phyloP scores from a whole-genome alignment of 2,113 vertebrate species.

The Corythornis madagascariensis region DNA sequence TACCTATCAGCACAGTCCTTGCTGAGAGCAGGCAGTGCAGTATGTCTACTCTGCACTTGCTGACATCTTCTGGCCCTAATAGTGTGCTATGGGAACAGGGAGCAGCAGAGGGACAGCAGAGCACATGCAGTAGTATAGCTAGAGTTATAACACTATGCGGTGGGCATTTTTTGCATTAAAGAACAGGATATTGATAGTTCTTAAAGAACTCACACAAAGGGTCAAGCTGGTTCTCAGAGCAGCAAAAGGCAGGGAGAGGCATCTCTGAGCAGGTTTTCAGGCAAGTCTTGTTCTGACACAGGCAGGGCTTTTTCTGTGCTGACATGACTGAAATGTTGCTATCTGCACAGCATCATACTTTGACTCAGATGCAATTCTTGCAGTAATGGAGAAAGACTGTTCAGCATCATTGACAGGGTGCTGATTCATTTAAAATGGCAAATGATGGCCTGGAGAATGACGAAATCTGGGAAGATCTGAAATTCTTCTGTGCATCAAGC shows the following conservation, averaged over 20 bases:
- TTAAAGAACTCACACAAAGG: background rate
- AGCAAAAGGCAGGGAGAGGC: background rate
- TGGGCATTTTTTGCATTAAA: background rate
- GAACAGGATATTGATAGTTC: background rate
- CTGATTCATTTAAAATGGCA: background rate
- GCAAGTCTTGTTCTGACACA: background rate
- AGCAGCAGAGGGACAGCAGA: background rate
- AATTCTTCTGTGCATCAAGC: background rate
- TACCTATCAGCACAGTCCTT: too few species aligned
- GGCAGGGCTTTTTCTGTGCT: background rate
- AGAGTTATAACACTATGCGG: background rate
- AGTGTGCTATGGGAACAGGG: rapidly evolving
- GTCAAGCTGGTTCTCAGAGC: background rate
- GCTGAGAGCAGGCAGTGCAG: background rate
- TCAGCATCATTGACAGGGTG: background rate
- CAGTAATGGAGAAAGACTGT: background rate
- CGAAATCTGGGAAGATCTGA: background rate
- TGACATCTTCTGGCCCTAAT: rapidly evolving
- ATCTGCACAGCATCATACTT: background rate
- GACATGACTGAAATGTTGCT: background rate
- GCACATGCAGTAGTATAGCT: rapidly evolving
- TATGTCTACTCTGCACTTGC: background rate
- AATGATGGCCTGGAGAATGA: background rate
- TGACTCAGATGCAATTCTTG: background rate
- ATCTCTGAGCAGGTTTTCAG: background rate